Conservation (phyloP, 1,140 invertebrate genomes). For the Neodiprion lecontei region DNA sequence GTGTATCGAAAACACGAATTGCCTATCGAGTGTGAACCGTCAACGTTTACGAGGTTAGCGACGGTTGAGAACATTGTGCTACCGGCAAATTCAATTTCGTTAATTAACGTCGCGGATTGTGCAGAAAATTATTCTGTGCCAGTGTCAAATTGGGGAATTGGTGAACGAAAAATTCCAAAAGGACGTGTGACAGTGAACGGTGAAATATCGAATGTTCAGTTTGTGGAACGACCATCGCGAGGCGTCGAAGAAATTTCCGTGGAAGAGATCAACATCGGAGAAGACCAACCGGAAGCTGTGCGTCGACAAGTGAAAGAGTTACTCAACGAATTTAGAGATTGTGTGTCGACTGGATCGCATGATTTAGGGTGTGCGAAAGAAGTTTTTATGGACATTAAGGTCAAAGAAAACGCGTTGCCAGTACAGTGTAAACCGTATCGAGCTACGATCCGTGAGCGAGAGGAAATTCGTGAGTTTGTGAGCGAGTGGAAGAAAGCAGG, state of each 20-base stretch:
- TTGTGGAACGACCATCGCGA: neutral
- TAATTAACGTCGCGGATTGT: too few species aligned
- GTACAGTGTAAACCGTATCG: slow-evolving; percentile 23
- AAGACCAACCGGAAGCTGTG: neutral
- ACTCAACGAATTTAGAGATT: slow-evolving; percentile 21
- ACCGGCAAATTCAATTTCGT: too few species aligned
- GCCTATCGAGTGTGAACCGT: neutral
- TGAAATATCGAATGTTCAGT: too few species aligned
- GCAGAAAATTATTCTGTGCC: too few species aligned
- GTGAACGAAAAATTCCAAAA: too few species aligned
- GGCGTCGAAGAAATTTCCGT: neutral
- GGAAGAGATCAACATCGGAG: neutral
- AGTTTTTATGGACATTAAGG: slow-evolving; percentile 17
- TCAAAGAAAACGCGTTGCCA: slow-evolving; percentile 9
- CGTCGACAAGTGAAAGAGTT: slow-evolving; percentile 4
- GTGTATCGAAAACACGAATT: neutral
- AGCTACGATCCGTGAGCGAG: slow-evolving; percentile 5
- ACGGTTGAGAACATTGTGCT: too few species aligned
- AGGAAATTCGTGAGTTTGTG: slow-evolving; percentile 10
- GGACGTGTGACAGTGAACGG: too few species aligned
- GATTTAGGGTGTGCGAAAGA: slow-evolving; percentile 21
- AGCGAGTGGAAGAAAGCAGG: slow-evolving; percentile 23
- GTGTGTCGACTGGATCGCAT: slow-evolving; percentile 16
- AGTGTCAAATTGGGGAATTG: too few species aligned
- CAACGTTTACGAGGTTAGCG: neutral